These are phyloP conservation scores for Pyrrhia umbra DNA, from an alignment of 2,888 invertebrate species.

Conservation along the genomic window DNA sequence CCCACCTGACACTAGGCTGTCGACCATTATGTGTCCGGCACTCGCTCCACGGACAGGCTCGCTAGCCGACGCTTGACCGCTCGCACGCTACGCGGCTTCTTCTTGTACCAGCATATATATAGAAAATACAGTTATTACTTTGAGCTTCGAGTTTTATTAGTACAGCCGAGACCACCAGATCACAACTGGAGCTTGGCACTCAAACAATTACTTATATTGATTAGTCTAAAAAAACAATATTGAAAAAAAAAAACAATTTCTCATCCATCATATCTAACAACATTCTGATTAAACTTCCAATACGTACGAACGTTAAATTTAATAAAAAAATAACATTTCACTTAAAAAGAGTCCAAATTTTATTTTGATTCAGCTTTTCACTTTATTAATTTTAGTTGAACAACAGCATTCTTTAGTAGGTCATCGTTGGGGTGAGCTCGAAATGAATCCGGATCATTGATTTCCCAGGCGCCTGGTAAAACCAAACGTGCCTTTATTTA, in stretches of 20 bases:
- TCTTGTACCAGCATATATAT: too few relatives aligned
- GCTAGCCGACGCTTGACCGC: too few relatives aligned
- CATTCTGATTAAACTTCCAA: not conserved
- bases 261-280: not conserved
- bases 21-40: too few relatives aligned
- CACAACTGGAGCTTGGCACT: too few relatives aligned
- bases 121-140: too few relatives aligned
- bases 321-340: slow-evolving; percentile 20
- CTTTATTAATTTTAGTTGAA: slow-evolving; percentile 75
- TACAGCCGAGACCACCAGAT: too few relatives aligned
- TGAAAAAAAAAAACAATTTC: not conserved
- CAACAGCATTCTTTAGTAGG: slow-evolving; percentile 75
- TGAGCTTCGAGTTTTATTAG: too few relatives aligned
- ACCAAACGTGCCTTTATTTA: slow-evolving; percentile 78
- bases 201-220: not conserved
- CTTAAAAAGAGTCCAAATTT: slow-evolving; percentile 45
- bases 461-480: slow-evolving; percentile 86
- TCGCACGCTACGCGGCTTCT: too few relatives aligned
- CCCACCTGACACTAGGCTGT: too few relatives aligned
- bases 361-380: slow-evolving; percentile 48
- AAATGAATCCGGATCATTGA: slow-evolving; percentile 81
- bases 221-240: not conserved
- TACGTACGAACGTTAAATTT: slow-evolving; percentile 5
- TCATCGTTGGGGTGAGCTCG: slow-evolving; percentile 67
- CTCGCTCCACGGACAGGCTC: too few relatives aligned